A percentile compares a stretch with the other conserved stretches of the same genome.
Conservation (phyloP, 2,888 invertebrate genomes). For the Hemaris fuciformis region DNA sequence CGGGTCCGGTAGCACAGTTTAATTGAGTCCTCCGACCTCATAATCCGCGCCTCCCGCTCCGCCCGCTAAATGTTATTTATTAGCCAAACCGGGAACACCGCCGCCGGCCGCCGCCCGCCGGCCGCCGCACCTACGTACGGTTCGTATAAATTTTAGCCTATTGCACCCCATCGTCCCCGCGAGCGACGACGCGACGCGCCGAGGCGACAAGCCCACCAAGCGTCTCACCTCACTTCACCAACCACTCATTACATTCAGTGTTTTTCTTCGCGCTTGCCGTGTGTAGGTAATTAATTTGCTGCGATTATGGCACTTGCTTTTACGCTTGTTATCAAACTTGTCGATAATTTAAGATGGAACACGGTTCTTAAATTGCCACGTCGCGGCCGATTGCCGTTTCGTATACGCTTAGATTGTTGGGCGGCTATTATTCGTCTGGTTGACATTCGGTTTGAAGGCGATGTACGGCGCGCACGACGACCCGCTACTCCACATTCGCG, state of each 20-base stretch:
- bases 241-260: slow-evolving; percentile 60
- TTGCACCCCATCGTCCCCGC: slow-evolving; percentile 43
- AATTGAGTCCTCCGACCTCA: slow-evolving; percentile 81
- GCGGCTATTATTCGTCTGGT: slow-evolving; percentile 55
- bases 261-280: slow-evolving; percentile 64
- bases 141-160: slow-evolving; percentile 63
- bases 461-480: slow-evolving; percentile 60
- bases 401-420: slow-evolving; percentile 64
- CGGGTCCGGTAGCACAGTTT: slow-evolving; percentile 77
- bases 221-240: slow-evolving; percentile 45
- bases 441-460: slow-evolving; percentile 58
- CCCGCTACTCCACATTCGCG: slow-evolving; percentile 54
- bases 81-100: slow-evolving; percentile 63
- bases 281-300: slow-evolving; percentile 70
- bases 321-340: slow-evolving; percentile 77
- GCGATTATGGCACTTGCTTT: slow-evolving; percentile 71
- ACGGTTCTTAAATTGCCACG: slow-evolving; percentile 71
- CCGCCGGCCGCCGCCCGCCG: slow-evolving; percentile 34
- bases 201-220: slow-evolving; percentile 22
- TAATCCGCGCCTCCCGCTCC: slow-evolving; percentile 70
- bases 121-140: slow-evolving; percentile 50
- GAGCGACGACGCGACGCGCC: too few relatives aligned
- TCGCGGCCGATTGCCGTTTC: slow-evolving; percentile 66
- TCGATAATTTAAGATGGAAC: slow-evolving; percentile 78
- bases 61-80: slow-evolving; percentile 79